Percentiles rank a stretch among this genome's conserved stretches.
Evolutionary conservation across 2,797 vertebrate species (phyloP).

Genomic region (Spinus olivaceus): DNA sequence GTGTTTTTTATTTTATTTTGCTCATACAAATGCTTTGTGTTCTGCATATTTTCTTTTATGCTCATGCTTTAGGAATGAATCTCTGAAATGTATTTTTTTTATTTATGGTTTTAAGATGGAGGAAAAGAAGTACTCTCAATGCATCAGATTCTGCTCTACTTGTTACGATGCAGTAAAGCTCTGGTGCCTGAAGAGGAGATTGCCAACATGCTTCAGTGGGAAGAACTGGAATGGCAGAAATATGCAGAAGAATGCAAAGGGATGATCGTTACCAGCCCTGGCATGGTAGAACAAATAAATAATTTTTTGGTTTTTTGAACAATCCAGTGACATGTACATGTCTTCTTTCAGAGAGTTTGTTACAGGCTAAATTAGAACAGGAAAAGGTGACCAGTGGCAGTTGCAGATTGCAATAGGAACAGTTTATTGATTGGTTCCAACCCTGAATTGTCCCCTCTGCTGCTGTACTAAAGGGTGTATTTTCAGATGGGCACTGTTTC

Average conservation of each 20-base stretch:
- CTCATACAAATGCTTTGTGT: background rate
- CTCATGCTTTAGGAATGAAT: background rate
- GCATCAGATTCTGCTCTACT: conserved; percentile 97
- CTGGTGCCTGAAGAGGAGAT: conserved; percentile 97
- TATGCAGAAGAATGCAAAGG: conserved; percentile 99
- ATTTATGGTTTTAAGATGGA: conserved; percentile 80
- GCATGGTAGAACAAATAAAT: conserved; percentile 82
- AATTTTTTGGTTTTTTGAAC: background rate
- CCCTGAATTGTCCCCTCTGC: background rate
- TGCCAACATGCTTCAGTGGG: conserved; percentile 98
- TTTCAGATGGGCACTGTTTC: background rate
- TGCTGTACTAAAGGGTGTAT: background rate
- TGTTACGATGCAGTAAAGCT: conserved; percentile 90
- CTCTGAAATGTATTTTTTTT: background rate
- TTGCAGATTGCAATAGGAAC: background rate
- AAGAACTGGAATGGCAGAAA: conserved; percentile 98
- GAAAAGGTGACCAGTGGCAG: background rate
- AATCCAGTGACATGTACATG: background rate
- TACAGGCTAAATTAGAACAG: background rate
- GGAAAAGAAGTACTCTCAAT: conserved; percentile 98
- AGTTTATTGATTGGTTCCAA: background rate
- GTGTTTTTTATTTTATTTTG: conserved; percentile 17
- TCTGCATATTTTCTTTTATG: background rate
- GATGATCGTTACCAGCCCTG: conserved; percentile 98
- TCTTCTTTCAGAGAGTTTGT: background rate